A percentile compares a stretch with the other conserved stretches of the same genome.
These are phyloP conservation scores for Magallana ariakensis DNA, from an alignment of 1,140 invertebrate species.

Conservation along the genomic window DNA sequence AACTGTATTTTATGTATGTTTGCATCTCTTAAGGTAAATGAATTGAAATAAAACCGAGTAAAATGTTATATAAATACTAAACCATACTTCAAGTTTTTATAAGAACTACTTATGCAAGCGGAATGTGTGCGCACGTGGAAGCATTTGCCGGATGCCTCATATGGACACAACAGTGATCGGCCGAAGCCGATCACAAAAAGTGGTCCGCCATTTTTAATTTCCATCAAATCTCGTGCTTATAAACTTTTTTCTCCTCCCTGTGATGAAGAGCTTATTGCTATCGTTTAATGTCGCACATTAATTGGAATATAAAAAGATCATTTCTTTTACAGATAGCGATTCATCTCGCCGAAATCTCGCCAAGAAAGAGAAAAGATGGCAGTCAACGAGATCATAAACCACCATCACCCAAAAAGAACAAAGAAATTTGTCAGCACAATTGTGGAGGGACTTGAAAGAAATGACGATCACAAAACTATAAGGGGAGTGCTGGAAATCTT, in stretches of 20 bases:
- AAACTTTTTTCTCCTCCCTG: neutral
- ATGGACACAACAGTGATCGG: no score
- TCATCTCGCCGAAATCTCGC: slow-evolving; percentile 24
- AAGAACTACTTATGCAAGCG: no score
- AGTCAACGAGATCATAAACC: neutral
- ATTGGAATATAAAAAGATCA: slow-evolving; percentile 22
- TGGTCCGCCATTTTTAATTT: neutral
- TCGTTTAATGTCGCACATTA: slow-evolving; percentile 18
- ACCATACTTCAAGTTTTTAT: no score
- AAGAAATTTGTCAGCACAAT: slow-evolving; percentile 5
- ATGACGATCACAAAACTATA: neutral
- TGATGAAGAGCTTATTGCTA: neutral
- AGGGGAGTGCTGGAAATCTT: neutral
- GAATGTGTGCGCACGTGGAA: no score
- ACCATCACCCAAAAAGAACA: neutral
- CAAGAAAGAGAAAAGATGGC: neutral
- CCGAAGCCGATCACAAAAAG: no score
- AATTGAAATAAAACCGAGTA: no score
- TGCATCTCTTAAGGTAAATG: no score
- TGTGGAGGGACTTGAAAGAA: neutral
- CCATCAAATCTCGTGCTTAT: neutral
- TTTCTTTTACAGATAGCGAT: slow-evolving; percentile 28
- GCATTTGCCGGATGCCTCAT: no score
- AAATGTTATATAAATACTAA: no score
- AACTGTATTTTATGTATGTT: no score